Base-by-base conservation (phyloP, 2,797 vertebrate species). In the Clarias platycephalus region DNA sequence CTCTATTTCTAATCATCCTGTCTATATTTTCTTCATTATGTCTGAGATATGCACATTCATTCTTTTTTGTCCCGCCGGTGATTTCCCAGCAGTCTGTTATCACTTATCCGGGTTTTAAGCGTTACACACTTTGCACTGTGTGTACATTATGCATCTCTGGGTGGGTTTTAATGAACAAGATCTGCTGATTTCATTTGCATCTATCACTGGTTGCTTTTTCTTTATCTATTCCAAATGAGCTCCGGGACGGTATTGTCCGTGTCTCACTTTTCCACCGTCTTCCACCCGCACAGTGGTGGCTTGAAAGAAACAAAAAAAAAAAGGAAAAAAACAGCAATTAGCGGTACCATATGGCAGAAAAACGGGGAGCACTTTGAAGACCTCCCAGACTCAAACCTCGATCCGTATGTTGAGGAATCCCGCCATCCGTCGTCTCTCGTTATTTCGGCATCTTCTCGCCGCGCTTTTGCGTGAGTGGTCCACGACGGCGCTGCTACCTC, bases 261-360 rank as follows among this genome's bases (percentile, higher is more conserved):
- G 86, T 40, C 90, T 88, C 88, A 88, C 89, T 90, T 93, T 90
- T 87, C 88, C 91, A 89, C 91, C 22, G 70, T 76, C 31, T 78
- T 78, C 57, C 75, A n/a, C 22, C 10, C 81, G 68, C 85, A 83
- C 90, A 90, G 87, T 91, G 90, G 91, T 44, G 66, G 87, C 88
- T 88, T 79, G 91, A 18, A 58, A 22, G 31, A 16, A 7, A 3
- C 2, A 16, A 7, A 22, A 26, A 31, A 16, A 67, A 22, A 67
- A 13, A 20, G 0, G 8, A 1, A 83, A 89, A 92, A 92, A 93
- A 90, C 90, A 85, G 93, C 93, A 95, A 95, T 95, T 95, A 95
- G 94, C 92, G 92, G 90, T 90, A 91, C 95, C 95, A 95, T 95
- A 95, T 95, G 95, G 94, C 86, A 72, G 89, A 91, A 91, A 94